A percentile compares a stretch with the other conserved stretches of the same genome.
phyloP scores from a whole-genome alignment of 2,797 vertebrate species.

The Carcharodon carcharias region DNA sequence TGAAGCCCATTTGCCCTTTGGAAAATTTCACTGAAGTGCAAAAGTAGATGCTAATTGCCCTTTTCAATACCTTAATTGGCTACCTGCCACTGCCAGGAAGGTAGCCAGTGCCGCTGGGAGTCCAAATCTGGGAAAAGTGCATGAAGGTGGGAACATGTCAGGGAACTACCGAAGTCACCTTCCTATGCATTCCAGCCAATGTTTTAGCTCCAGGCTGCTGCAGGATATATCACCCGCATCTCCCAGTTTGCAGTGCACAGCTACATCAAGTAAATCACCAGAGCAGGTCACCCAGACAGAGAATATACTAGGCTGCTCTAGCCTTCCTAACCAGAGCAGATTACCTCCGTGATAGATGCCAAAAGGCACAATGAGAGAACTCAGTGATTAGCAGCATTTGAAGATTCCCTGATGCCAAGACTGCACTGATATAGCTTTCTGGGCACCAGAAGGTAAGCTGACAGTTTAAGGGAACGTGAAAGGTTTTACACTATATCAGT shows the following conservation, averaged over 20 bases:
- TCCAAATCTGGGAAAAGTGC: not conserved
- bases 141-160: not conserved
- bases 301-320: not conserved
- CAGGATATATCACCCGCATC: not conserved
- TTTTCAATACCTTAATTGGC: not conserved
- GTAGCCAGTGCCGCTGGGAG: not conserved
- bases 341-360: not conserved
- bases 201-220: not conserved
- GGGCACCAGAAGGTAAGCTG: not conserved
- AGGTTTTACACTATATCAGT: not conserved
- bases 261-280: not conserved
- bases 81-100: not conserved
- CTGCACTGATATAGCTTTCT: not conserved
- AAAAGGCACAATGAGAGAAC: not conserved
- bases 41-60: not conserved
- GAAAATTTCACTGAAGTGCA: no score
- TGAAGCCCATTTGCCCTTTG: no score
- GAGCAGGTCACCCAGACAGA: not conserved
- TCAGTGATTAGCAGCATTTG: not conserved
- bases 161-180: not conserved
- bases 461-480: not conserved
- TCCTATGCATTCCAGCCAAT: not conserved
- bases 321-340: not conserved
- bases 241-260: not conserved
- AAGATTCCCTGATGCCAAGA: not conserved